phyloP scores from a whole-genome alignment of 2,888 invertebrate species.

The Argyresthia goedartella region DNA sequence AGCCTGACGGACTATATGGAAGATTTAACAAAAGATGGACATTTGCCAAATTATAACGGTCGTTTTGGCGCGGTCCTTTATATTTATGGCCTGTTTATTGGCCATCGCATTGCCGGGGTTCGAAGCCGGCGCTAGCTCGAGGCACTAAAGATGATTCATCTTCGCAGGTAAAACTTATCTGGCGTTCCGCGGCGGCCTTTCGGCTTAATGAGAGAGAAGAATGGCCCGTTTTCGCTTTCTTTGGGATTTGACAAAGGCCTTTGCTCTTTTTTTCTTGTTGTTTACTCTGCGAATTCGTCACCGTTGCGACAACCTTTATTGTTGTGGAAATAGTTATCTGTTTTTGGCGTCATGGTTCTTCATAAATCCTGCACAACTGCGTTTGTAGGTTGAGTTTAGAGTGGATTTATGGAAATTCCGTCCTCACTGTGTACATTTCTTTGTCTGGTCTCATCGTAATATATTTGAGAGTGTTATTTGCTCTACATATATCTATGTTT shows the following conservation, averaged over 20 bases:
- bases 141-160: conserved; percentile 60
- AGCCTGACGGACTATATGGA: conserved; percentile 9
- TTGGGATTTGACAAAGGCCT: conserved; percentile 9
- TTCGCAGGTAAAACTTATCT: conserved; percentile 28
- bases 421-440: too few species aligned
- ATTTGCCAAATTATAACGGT: conserved; percentile 58
- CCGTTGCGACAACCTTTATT: background rate
- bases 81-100: conserved; percentile 68
- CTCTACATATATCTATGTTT: too few species aligned
- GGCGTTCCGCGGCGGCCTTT: conserved; percentile 39
- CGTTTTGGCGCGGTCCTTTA: conserved; percentile 58
- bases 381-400: background rate
- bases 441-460: too few species aligned
- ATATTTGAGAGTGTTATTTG: too few species aligned
- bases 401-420: too few species aligned
- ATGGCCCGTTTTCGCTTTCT: conserved; percentile 22
- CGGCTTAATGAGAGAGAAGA: conserved; percentile 45
- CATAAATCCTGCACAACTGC: background rate
- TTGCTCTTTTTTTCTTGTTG: background rate
- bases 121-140: conserved; percentile 35
- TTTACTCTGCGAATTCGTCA: background rate
- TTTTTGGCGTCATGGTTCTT: background rate
- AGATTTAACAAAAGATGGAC: conserved; percentile 58
- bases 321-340: background rate
- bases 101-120: conserved; percentile 47